Conservation (phyloP, 2,113 vertebrate genomes). For the Eleginops maclovinus region DNA sequence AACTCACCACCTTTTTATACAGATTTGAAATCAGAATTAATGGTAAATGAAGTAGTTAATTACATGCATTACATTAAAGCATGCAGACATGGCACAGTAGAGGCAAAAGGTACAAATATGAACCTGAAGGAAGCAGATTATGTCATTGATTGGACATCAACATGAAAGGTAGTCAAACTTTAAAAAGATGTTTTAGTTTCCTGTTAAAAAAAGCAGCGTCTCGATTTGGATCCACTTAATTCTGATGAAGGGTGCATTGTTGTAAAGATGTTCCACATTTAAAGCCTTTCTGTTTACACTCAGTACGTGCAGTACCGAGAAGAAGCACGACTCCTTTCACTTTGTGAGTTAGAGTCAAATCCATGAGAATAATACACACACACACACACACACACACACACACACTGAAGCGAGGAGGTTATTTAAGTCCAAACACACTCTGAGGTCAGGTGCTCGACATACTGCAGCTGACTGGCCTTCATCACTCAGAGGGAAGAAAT, state of each 20-base stretch:
- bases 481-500: conserved; percentile 45
- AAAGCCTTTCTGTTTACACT: conserved; percentile 5
- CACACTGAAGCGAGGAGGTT: conserved; percentile 11
- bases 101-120: too few relatives aligned
- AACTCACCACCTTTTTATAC: neutral
- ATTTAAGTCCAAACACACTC: conserved; percentile 28
- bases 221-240: neutral
- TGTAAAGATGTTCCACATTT: conserved; percentile 18
- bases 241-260: neutral
- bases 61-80: too few relatives aligned
- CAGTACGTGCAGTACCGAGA: neutral
- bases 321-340: neutral
- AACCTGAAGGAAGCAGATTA: too few relatives aligned
- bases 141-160: too few relatives aligned
- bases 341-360: too few relatives aligned
- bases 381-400: neutral
- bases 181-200: neutral
- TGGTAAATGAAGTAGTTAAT: neutral
- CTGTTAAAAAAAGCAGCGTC: neutral
- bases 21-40: neutral
- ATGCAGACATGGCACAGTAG: too few relatives aligned
- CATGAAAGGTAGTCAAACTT: neutral
- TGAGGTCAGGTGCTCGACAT: conserved; percentile 44
- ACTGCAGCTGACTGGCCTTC: conserved; percentile 61
- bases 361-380: too few relatives aligned